These are phyloP conservation scores for Petrocephalus zakoni DNA, from an alignment of 2,113 vertebrate genomes.

Conservation along the genomic window DNA sequence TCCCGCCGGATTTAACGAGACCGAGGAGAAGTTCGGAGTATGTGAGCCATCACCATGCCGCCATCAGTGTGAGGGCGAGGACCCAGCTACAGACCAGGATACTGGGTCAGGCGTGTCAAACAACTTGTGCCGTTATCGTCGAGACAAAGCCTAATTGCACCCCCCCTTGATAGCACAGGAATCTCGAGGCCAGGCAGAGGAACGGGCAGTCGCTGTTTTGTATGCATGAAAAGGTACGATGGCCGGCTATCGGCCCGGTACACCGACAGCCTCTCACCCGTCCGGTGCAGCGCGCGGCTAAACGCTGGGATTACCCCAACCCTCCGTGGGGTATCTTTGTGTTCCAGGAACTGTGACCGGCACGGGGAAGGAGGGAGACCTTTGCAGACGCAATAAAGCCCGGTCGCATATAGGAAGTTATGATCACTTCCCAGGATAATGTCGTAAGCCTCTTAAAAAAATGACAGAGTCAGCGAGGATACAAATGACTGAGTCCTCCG, in stretches of 20 bases:
- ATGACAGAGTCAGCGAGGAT: neutral
- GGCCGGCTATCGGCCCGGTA: neutral
- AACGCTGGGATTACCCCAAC: no score
- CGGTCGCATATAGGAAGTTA: neutral
- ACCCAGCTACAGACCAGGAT: conserved; percentile 12
- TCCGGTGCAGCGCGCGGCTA: neutral
- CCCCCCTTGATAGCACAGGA: conserved; percentile 20
- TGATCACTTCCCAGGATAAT: neutral
- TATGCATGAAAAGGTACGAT: neutral
- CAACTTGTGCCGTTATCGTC: neutral
- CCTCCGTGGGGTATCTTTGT: neutral
- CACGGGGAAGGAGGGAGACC: neutral
- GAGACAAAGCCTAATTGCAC: conserved; percentile 26
- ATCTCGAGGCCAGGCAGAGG: neutral
- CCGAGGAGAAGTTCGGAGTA: neutral
- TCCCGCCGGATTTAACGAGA: neutral
- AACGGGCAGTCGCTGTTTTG: neutral
- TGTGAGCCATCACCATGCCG: neutral
- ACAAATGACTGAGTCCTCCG: neutral
- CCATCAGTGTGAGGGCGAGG: neutral
- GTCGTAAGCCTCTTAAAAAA: conserved; percentile 7
- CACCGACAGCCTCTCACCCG: no score
- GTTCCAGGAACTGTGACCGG: neutral
- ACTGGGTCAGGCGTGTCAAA: conserved; percentile 3
- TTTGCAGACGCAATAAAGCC: neutral